Conservation (phyloP, 2,113 vertebrate species). For the Chloroceryle aenea region DNA sequence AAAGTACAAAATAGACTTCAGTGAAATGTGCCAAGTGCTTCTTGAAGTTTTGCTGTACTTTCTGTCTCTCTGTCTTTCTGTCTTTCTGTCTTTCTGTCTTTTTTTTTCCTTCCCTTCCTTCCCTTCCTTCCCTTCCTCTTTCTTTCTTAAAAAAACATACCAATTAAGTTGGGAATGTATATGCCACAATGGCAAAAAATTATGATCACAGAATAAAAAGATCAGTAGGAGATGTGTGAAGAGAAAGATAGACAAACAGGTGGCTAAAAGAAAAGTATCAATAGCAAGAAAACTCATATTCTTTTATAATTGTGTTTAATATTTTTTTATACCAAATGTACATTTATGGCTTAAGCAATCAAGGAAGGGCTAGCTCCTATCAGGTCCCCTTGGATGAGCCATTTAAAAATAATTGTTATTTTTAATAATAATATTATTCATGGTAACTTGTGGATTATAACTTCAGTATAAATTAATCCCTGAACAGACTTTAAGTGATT, state of each 20-base stretch:
- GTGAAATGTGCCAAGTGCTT: not conserved
- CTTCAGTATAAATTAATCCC: conserved; percentile 1
- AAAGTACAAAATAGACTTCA: not conserved
- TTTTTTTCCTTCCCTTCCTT: too few species aligned
- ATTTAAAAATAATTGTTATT: conserved; percentile 4
- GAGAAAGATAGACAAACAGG: not conserved
- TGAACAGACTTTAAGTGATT: not conserved
- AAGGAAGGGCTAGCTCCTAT: not conserved
- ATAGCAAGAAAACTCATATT: not conserved
- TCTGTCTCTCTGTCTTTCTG: too few species aligned
- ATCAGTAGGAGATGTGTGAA: not conserved
- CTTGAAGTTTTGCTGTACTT: not conserved
- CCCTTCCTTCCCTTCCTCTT: too few species aligned
- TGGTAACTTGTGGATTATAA: not conserved
- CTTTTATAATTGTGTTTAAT: not conserved
- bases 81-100: too few species aligned
- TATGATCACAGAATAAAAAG: not conserved
- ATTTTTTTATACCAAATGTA: not conserved
- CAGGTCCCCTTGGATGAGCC: not conserved
- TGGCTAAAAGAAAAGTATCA: not conserved
- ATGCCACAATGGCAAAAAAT: not conserved
- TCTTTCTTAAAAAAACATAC: not conserved
- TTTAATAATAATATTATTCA: conserved; percentile 45
- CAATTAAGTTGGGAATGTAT: not conserved
- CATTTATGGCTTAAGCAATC: not conserved